Evolutionary conservation across 2,797 vertebrate genomes (phyloP), one percentile per base, ranked within the genome.

Genomic region (Enteromius unitaeniatus): DNA sequence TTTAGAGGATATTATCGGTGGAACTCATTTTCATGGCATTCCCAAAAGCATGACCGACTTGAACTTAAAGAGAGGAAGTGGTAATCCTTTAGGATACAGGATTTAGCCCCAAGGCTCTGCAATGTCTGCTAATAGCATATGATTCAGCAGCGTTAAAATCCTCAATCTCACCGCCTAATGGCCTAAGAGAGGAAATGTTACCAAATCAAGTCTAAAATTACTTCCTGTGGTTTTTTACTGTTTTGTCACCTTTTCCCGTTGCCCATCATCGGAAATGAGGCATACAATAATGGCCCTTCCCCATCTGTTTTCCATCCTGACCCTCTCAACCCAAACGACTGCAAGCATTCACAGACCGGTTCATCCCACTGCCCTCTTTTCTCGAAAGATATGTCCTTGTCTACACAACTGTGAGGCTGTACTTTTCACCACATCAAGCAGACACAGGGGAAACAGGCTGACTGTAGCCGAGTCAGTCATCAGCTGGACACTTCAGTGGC

Each of bases 31-130:
- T 75, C 78, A 84, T 72, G 74, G 68, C 49, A 0, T 85, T 87
- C 73, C 79, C 77, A 68, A 70, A 51, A 74, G 79, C 82, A 88
- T 80, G 82, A 81, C 67, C 68, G 34, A 62, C 60, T 81, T 83
- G 53, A 83, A 85, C 73, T 78, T 68, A 74, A 51, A 86, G 58
- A 60, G 65, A 88, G 65, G 51, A 74, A 73, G 81, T 84, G 83
- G 75, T 88, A 88, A 90, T 88, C 85, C 85, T 81, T 77, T 68
- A 78, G 58, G 78, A 85, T 80, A 85, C 78, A 68, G 82, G 79
- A 73, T 87, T 88, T 85, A 85, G 69, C 83, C 76, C 83, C 83
- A 81, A 67, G 70, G 68, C 76, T 82, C 79, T 69, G 82, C 70
- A 65, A 68, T 53, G 58, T 81, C 73, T 83, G 83, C 77, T 87